Base-by-base conservation (phyloP, 2,113 vertebrate species). In the Protobothrops mucrosquamatus region DNA sequence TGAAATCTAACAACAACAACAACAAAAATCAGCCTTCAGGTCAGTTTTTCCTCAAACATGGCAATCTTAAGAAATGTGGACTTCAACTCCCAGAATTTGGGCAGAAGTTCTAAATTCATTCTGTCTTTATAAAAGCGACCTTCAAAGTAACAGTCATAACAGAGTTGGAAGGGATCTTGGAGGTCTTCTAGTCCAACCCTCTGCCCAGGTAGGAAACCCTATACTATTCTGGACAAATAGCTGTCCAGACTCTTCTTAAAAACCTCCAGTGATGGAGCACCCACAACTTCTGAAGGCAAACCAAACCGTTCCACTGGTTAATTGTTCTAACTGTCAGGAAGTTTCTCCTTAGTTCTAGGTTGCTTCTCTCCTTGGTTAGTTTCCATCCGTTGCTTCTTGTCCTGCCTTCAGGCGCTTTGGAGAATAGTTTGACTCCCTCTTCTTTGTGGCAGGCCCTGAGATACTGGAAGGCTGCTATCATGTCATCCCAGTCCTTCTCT, bases 291-390 rank as follows among this genome's bases (percentile, higher is more conserved):
- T 29, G 26, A 9, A 11, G 1, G 26, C 26, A 64, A 9, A 7
- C 2, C 0, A 7, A 9, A 7, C 2, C 0, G 7, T n/a, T 64
- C 61, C 26, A 64, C 26, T 24, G 57, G 2, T 64, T 29, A n/a
- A n/a, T 64, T 4, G 59, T 29, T 11, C 24, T 61, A 9, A 61
- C 59, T 4, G 9, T 11, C 9, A 29, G 26, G 59, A 61, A 61
- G 11, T 61, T 61, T 29, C 8, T 61, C 24, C 59, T 61, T 26
- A 11, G 59, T 26, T 26, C 59, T 12, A 29, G 3, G 59, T 61
- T 29, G 10, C 59, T 61, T 61, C 24, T 61, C 59, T 61, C 59
- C 24, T 61, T 61, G 9, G 29, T 61, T 4, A 61, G 24, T 61
- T 4, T 61, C 59, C 24, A 61, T 1, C 59, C 59, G 3, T 61